Conservation (phyloP, 2,888 invertebrate genomes). For the Orthonevra nobilis region DNA sequence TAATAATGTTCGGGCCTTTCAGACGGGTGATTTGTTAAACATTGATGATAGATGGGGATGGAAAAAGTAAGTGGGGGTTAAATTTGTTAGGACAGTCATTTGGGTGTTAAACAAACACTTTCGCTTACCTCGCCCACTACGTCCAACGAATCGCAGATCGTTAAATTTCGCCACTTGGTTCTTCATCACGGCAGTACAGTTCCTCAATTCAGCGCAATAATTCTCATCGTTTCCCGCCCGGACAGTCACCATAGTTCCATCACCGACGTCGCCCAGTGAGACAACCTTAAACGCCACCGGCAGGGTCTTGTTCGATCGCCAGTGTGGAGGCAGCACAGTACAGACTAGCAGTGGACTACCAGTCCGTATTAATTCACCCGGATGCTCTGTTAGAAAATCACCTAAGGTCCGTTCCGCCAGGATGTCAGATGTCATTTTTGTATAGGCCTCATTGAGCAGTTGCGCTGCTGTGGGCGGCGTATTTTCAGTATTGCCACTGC, state of each 20-base stretch:
- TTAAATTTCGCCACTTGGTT: conserved; percentile 99
- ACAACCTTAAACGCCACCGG: conserved; percentile 98
- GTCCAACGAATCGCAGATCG: conserved; percentile 98
- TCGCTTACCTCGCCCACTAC: conserved; percentile 97
- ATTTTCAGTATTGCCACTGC: conserved; percentile 81
- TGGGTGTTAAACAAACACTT: neutral
- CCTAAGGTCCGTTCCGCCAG: conserved; percentile 92
- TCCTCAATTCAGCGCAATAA: conserved; percentile 96
- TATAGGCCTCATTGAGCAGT: conserved; percentile 90
- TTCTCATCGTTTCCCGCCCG: conserved; percentile 99
- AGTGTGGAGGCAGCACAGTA: conserved; percentile 96
- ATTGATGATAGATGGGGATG: too few relatives aligned
- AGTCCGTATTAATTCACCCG: conserved; percentile 94
- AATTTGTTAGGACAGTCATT: too few relatives aligned
- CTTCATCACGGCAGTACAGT: conserved; percentile 97
- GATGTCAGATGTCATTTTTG: conserved; percentile 94
- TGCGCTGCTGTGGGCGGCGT: conserved; percentile 86
- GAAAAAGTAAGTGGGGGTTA: too few relatives aligned
- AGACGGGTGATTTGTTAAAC: neutral
- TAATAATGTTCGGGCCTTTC: conserved; percentile 58
- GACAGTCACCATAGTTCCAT: conserved; percentile 97
- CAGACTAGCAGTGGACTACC: conserved; percentile 97
- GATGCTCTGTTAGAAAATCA: conserved; percentile 93
- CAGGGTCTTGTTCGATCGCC: conserved; percentile 98
- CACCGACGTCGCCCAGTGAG: conserved; percentile 95